Base-by-base conservation (phyloP, 2,113 vertebrate species). In the Hylia prasina region DNA sequence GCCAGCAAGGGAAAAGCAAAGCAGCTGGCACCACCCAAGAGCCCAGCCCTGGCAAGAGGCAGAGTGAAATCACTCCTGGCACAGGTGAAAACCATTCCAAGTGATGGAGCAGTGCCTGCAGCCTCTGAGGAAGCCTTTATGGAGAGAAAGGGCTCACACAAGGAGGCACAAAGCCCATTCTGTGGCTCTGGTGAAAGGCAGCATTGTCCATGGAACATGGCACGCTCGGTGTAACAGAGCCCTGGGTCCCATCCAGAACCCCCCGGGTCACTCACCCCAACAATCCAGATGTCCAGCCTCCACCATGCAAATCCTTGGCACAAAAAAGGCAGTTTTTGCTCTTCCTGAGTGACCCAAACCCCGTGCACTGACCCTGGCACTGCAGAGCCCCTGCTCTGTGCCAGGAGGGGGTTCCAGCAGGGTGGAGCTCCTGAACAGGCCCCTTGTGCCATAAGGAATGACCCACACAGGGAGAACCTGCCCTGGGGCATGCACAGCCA, bases 171-270 rank as follows among this genome's bases (percentile, higher is more conserved):
- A 93, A 90, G 94, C 88, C 88, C 5, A 11, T 94, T 97, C 87
- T 96, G 89, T 96, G 50, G 89, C 28, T 19, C 9, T 53, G 72
- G 40, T 96, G 92, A 97, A 97, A 90, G 90, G 90, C 93, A 69
- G 86, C 88, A 89, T 94, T 96, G 93, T 96, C 39, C 16, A 1
- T 6, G 78, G 90, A 4, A 21, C 58, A 44, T 3, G 54, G 93
- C 81, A 73, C 1, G n/a, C n/a, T n/a, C n/a, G 1, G 78, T 7
- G 71, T 28, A 69, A 84, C 0, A 0, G 66, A 82, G 89, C 51
- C 30, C 39, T 21, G 12, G 44, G 82, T n/a, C 53, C 42, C 35
- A 25, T 7, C 50, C 87, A 77, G 77, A 81, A 15, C 24, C 25
- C 70, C 75, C 83, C 2, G 0, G 30, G 61, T 2, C 65, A 19